These are phyloP conservation scores for Tetragonula clypearis DNA, from an alignment of 1,140 invertebrate species.

Conservation along the genomic window DNA sequence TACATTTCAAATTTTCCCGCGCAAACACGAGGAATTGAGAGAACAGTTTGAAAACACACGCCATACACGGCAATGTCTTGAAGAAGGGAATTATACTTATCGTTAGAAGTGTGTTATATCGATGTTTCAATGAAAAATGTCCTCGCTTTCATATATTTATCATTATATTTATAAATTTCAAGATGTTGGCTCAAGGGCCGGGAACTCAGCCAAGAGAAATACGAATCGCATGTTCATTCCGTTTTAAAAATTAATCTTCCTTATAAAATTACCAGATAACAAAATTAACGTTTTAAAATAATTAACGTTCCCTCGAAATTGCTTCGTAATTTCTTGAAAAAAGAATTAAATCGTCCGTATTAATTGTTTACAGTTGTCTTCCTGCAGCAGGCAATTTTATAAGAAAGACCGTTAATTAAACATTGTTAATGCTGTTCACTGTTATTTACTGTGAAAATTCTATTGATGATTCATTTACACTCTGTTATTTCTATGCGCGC, in stretches of 20 bases:
- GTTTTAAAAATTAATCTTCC: background rate
- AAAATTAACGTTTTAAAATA: background rate
- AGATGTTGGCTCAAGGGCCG: no score
- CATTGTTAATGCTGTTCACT: constrained; percentile 16
- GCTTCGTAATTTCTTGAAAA: no score
- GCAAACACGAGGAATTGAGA: constrained; percentile 38
- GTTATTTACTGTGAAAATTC: constrained; percentile 33
- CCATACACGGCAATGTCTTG: background rate
- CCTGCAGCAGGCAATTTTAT: constrained; percentile 1
- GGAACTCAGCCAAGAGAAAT: no score
- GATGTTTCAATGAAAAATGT: constrained; percentile 12
- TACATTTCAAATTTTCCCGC: background rate
- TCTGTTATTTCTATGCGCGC: constrained; percentile 1
- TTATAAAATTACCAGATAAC: constrained; percentile 13
- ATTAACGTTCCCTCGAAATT: no score
- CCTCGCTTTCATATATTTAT: constrained; percentile 20
- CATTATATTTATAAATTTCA: no score
- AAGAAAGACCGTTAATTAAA: constrained; percentile 10
- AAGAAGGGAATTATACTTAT: background rate
- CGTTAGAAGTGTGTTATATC: constrained; percentile 7
- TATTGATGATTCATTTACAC: constrained; percentile 20
- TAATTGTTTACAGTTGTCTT: constrained; percentile 14
- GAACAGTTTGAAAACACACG: background rate
- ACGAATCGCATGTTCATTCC: background rate
- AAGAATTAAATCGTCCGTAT: background rate